Evolutionary conservation across 2,888 invertebrate species (phyloP), one percentile per base, ranked within the genome.

Genomic region (Mythimna ferrago): DNA sequence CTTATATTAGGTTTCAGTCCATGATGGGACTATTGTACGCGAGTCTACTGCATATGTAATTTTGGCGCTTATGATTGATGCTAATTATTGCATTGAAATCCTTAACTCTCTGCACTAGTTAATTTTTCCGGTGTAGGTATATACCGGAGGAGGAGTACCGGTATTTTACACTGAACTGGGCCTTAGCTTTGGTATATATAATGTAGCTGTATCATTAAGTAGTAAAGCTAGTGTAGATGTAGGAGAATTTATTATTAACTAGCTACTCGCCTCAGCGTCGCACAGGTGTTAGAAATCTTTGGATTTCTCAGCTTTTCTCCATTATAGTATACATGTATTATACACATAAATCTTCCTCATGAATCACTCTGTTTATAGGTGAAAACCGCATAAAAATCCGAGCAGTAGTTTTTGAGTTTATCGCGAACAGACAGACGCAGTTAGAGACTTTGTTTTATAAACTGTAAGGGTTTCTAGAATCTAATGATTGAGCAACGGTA

Each of bases 161-260:
- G 35, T 71, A 71, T 57, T 78, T 71, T 53, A 35, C 16, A 44
- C n/a, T 9, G 10, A 51, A 73, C 3, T 26, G 14, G 35, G 21
- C 6, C 32, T 35, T 26, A 21, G 72, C 32, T 66, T 66, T 21
- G 6, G 10, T 2, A 4, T 32, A 21, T 64, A 32, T 38, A 38
- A 38, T 11, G 38, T 16, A 41, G 48, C 6, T 48, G 48, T 48
- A 58, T 57, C 2, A 21, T 76, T 35, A 41, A 10, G 2, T 38
- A 11, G 6, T 5, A 66, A 32, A 61, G 21, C 19, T 56, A 21
- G 10, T 41, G 1, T 21, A 32, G 26, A 44, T 38, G 9, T 48
- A 6, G 21, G 32, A 6, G 32, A 53, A 54, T 67, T 38, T 14
- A 70, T 58, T 19, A 54, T 5, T n/a, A 53, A 53, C 53, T n/a